Conservation (phyloP, 2,113 vertebrate genomes). For the Nerophis lumbriciformis region DNA sequence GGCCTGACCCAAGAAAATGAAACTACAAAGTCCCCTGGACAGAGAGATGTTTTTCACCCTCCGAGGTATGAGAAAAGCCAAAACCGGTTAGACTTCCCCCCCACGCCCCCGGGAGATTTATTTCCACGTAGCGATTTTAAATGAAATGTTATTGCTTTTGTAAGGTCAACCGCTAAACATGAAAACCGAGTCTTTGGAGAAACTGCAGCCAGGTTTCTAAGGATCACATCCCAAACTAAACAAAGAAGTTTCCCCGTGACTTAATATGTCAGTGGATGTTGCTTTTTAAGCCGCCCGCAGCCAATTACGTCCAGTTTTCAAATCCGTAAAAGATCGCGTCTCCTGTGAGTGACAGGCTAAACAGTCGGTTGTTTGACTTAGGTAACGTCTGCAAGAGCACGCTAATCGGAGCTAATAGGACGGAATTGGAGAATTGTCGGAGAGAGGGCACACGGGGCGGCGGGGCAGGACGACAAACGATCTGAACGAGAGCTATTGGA, state of each 20-base stretch:
- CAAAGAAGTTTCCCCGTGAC: not conserved
- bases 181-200: constrained; percentile 2
- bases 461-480: constrained; percentile 27
- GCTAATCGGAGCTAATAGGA: constrained; percentile 21
- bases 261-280: constrained; percentile 1
- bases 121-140: constrained; percentile 34
- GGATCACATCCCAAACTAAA: constrained; percentile 5
- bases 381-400: constrained; percentile 5
- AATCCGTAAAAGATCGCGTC: not conserved
- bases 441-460: not conserved
- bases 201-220: constrained; percentile 5
- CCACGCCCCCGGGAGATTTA: constrained; percentile 21
- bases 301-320: not conserved
- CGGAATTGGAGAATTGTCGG: constrained; percentile 16
- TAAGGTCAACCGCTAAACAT: constrained; percentile 15
- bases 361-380: constrained; percentile 4
- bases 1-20: constrained; percentile 56
- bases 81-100: constrained; percentile 16
- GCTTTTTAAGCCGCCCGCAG: not conserved
- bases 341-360: not conserved
- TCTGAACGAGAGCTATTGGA: constrained; percentile 34
- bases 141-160: constrained; percentile 18
- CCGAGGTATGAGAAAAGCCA: constrained; percentile 26
- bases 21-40: constrained; percentile 42
- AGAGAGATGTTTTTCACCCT: constrained; percentile 45